Evolutionary conservation across 2,113 vertebrate species (phyloP), one percentile per base, ranked within the genome.

Genomic region (Pedetes capensis): DNA sequence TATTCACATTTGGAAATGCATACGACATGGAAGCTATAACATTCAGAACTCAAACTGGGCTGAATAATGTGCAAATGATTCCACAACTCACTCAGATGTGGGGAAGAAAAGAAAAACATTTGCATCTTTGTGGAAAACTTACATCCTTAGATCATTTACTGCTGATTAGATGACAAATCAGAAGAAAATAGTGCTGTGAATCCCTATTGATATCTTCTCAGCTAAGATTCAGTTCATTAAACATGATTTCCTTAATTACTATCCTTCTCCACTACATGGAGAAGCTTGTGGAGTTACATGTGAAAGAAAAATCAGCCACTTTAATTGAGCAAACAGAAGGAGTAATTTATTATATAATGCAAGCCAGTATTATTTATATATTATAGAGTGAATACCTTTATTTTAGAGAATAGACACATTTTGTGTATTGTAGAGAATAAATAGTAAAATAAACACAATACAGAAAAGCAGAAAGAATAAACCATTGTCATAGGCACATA

Each of bases 261-360:
- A n/a, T n/a, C n/a, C n/a, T n/a, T n/a, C n/a, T 55, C 44, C 61
- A 1, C 64, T 79, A 63, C 61, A n/a, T 9, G 0, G 2, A 78
- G 34, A 49, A 39, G n/a, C 4, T n/a, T 59, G 18, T 75, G 29
- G 13, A 49, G 39, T 10, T 44, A 7, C 47, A 87, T 85, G 39
- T 75, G 49, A 86, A 79, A 57, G 49, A 92, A 84, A 75, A 89
- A 82, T 55, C 59, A 61, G 34, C 6, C 32, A n/a, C 20, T 51
- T 80, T 29, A 82, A 83, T 6, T 37, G 66, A 78, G 80, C 53
- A 85, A 89, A 87, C 14, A 76, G 49, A 59, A 89, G 72, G 32
- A 91, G 17, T 55, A 74, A 93, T 96, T 97, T 97, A 97, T 93
- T 93, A 71, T 83, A 22, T 75, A 91, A 94, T 55, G 13, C 57